phyloP scores from a whole-genome alignment of 2,888 invertebrate genomes.

The Buathra laborator region DNA sequence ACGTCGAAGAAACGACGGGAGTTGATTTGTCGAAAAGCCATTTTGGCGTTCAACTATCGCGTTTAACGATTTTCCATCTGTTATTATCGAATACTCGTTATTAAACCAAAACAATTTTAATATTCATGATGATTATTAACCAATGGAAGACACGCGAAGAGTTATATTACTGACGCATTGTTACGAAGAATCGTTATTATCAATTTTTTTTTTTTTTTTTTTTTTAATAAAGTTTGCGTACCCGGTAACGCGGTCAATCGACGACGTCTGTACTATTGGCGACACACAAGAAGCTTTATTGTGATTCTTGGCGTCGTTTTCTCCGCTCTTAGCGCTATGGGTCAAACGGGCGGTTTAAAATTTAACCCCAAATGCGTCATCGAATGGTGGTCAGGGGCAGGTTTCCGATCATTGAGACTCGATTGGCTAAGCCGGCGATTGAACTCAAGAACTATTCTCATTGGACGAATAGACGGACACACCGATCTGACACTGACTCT shows the following conservation, averaged over 20 bases:
- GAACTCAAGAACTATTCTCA: conserved; percentile 29
- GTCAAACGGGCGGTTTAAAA: conserved; percentile 76
- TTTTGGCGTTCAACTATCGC: too few relatives aligned
- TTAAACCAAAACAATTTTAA: too few relatives aligned
- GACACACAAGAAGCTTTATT: background rate
- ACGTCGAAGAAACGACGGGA: too few relatives aligned
- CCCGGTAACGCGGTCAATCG: conserved; percentile 30
- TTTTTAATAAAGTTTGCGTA: conserved; percentile 1
- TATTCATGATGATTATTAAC: background rate
- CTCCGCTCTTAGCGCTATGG: conserved; percentile 41
- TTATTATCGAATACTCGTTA: too few relatives aligned
- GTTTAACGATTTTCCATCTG: too few relatives aligned
- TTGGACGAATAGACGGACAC: conserved; percentile 19
- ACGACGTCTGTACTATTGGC: background rate
- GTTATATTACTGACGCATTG: background rate
- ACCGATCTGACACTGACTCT: background rate
- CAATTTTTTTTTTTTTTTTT: background rate
- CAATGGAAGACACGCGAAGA: background rate
- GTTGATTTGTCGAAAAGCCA: too few relatives aligned
- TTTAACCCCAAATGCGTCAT: conserved; percentile 78
- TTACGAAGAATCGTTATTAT: background rate
- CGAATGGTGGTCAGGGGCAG: conserved; percentile 74
- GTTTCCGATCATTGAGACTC: conserved; percentile 62
- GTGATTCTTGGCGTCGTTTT: conserved; percentile 9
- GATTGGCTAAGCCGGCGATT: conserved; percentile 63